phyloP scores from a whole-genome alignment of 2,888 invertebrate species.

The Conomelus anceps region DNA sequence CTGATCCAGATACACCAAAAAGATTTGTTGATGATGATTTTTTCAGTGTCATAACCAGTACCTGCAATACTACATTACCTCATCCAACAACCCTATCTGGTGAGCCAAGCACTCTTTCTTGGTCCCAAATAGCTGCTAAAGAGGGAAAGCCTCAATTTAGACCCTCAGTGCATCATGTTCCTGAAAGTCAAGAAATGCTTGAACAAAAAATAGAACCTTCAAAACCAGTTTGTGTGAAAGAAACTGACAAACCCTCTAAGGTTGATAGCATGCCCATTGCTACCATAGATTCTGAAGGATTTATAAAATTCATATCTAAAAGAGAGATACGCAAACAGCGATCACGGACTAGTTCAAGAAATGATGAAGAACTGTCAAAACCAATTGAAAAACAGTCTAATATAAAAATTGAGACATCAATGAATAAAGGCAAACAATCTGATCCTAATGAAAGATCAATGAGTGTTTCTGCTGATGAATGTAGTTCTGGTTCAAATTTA shows the following conservation, averaged over 20 bases:
- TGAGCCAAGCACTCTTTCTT: neutral
- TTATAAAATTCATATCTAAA: slow-evolving; percentile 23
- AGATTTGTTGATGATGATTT: slow-evolving; percentile 17
- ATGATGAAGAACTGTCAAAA: neutral
- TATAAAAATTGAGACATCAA: neutral
- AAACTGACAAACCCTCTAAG: neutral
- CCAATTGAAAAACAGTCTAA: neutral
- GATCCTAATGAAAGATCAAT: neutral
- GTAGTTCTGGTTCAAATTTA: neutral
- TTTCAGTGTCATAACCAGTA: neutral
- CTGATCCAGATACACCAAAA: slow-evolving; percentile 16
- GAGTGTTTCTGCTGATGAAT: neutral
- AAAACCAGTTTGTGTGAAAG: neutral
- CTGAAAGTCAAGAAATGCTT: too few species aligned
- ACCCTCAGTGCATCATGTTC: neutral
- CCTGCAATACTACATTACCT: neutral
- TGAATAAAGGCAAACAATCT: neutral
- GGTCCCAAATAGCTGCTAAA: neutral
- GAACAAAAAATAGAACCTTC: neutral
- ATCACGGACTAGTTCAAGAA: slow-evolving; percentile 18
- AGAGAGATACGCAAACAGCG: slow-evolving; percentile 20
- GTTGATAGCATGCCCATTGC: slow-evolving; percentile 1
- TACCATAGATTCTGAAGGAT: slow-evolving; percentile 21
- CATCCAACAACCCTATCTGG: too few species aligned
- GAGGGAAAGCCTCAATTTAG: neutral